Evolutionary conservation across 2,113 vertebrate genomes (phyloP), one percentile per base, ranked within the genome.

Genomic region (Brachirus orientalis): DNA sequence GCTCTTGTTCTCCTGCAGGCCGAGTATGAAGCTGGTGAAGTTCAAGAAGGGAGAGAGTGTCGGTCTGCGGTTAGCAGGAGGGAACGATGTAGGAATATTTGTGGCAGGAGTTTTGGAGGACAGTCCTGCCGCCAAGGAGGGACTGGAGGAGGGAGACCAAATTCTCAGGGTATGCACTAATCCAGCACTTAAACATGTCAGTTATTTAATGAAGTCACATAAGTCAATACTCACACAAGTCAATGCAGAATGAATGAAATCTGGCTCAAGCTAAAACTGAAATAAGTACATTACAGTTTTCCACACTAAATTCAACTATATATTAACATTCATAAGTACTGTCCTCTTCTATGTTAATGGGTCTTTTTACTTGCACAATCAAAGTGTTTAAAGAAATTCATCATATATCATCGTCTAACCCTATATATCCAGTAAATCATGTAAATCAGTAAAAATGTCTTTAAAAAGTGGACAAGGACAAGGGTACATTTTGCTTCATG

Each of bases 21-120:
- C 98, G 37, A 99, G 96, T 90, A 98, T 99, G 97, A 99, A 99
- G 89, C 92, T 99, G 86, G 97, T 99, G 37, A 99, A 98, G 90
- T 99, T 99, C 90, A 95, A 94, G 90, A 99, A 99, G 90, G 97
- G 96, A 79, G 98, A 99, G 47, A 99, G 98, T 10, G 98, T 99
- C 63, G 98, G 98, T 28, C 91, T 99, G 77, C 93, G 97, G 22
- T 92, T 99, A 76, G 98, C 98, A n/a, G 97, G 98, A 79, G 98
- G 98, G 43, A 99, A 99, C 56, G 97, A 99, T 40, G 98, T 99
- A 63, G 98, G 98, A 41, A 99, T 99, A 80, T 99, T 99, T 91
- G 98, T 99, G 67, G 97, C 98, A 40, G 98, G 98, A 58, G 98
- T 99, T 86, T 89, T 98, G 68, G 97, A 98, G 84, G 98, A 99